Evolutionary conservation across 2,113 vertebrate species (phyloP), one percentile per base, ranked within the genome.

Genomic region (Oreotragus oreotragus): DNA sequence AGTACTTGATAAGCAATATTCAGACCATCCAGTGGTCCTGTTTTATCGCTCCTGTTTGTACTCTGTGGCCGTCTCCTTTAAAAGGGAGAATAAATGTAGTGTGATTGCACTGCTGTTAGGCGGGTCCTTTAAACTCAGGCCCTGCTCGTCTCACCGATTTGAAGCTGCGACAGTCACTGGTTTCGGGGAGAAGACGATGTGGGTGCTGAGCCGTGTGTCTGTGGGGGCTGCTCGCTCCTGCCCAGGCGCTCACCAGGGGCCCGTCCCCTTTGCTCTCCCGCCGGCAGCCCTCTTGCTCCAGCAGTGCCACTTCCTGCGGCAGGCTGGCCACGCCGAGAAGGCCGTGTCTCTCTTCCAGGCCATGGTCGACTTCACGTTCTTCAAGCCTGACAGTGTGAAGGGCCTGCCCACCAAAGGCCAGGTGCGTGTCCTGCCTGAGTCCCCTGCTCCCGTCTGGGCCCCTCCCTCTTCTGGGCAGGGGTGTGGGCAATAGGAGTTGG

Each of bases 341-440:
- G 99, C 99, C 0, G 81, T 99, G 88, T 99, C 99, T 88, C 98
- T 99, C 97, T 99, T 99, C 98, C 99, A 99, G 98, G 99, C 99
- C 93, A 98, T 99, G 98, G 97, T 99, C 0, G 99, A 99, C 97
- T 99, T 99, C 97, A 99, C 99, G 36, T 99, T 99, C 98, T 99
- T 99, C 98, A 99, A 99, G 96, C 99, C 99, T 1, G 99, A 99
- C 98, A 99, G 98, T 2, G 99, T 99, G 15, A 99, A 97, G 97
- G 85, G 99, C 33, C 97, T 99, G 85, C 98, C 99, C 76, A 99
- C 99, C 86, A 99, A 98, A 94, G 99, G 99, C 97, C 99, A 99
- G 99, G 99, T 99, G 98, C n/a, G 39, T 86, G 96, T 97, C 97
- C 92, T 4, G n/a, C 98, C 93, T 57, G 30, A 60, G 57, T 3